A percentile compares a stretch with the other conserved stretches of the same genome.
Conservation (phyloP, 2,888 invertebrate species). For the Agonopterix arenella region DNA sequence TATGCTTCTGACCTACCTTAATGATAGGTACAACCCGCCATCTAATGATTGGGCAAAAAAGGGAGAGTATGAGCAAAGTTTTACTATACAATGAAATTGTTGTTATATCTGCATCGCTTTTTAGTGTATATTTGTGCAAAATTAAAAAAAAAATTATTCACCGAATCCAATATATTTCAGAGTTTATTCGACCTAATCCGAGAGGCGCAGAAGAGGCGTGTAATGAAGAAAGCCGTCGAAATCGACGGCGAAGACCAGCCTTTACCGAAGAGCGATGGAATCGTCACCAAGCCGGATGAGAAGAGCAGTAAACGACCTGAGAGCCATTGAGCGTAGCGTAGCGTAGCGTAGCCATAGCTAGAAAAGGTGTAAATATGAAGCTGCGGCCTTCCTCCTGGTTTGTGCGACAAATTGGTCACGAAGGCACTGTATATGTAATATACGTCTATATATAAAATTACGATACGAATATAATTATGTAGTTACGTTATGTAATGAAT, state of each 20-base stretch:
- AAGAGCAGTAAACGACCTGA: slow-evolving; percentile 53
- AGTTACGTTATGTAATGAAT: slow-evolving; percentile 19
- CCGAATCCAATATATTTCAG: slow-evolving; percentile 33
- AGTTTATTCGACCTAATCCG: slow-evolving; percentile 65
- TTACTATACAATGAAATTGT: too few relatives aligned
- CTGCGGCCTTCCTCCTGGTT: slow-evolving; percentile 7
- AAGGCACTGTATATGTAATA: slow-evolving; percentile 11
- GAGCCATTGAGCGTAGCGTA: slow-evolving; percentile 38
- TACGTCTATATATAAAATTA: slow-evolving; percentile 15
- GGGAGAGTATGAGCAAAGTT: too few relatives aligned
- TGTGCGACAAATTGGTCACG: slow-evolving; percentile 18
- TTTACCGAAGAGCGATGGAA: slow-evolving; percentile 46
- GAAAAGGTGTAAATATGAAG: slow-evolving; percentile 24
- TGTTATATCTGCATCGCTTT: too few relatives aligned
- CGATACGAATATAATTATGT: slow-evolving; percentile 8
- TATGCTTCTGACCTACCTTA: too few relatives aligned
- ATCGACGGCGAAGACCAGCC: slow-evolving; percentile 31
- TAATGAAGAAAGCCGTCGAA: slow-evolving; percentile 49
- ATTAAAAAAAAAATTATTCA: not conserved
- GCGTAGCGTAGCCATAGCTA: not conserved
- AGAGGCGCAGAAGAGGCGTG: slow-evolving; percentile 61
- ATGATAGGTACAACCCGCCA: too few relatives aligned
- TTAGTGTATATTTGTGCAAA: too few relatives aligned
- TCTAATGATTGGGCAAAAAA: too few relatives aligned
- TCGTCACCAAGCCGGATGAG: slow-evolving; percentile 41